Base-by-base conservation (phyloP, 2,888 invertebrate species). In the Hartigia nigra region DNA sequence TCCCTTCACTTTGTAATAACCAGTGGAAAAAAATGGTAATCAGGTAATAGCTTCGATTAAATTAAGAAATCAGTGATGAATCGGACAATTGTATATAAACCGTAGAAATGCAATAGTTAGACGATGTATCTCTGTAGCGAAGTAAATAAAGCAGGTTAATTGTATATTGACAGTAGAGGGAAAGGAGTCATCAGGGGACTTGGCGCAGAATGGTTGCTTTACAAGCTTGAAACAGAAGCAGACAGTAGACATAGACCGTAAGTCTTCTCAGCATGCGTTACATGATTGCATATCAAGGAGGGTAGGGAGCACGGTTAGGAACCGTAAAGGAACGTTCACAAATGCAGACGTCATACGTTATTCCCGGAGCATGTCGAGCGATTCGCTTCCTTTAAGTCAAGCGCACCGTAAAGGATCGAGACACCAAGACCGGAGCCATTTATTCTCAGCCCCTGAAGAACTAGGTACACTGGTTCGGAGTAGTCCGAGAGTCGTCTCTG, bases 191-290 rank as follows among this genome's bases (percentile, higher is more conserved):
- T 23, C 55, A 23, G 23, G 55, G 9, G 9, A 55, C 55, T 23
- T 23, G 55, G 23, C 55, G 55, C 55, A 55, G 55, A 55, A 55
- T 23, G 23, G 55, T 23, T 55, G 55, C 55, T 55, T 23, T 23
- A 55, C 55, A 9, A 55, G 55, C 9, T 55, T 23, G 55, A 55
- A 23, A 55, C 55, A 55, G 55, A 55, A 55, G 55, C 55, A 55
- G 55, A 55, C 55, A 55, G 55, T 55, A 23, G 55, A 55, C 55
- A 23, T 72, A 31, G 72, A 72, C 72, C 72, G 72, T 72, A 72
- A 72, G 72, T 72, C 72, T 72, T 72, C 72, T 9, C 72, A 34
- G 32, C 72, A 34, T 72, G 69, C 23, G 72, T 72, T 72, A 32
- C 72, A 72, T 34, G 72, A 72, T 72, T 72, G 12, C 31, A 72